Base-by-base conservation (phyloP, 2,888 invertebrate genomes). In the Chrysina gloriosa region DNA sequence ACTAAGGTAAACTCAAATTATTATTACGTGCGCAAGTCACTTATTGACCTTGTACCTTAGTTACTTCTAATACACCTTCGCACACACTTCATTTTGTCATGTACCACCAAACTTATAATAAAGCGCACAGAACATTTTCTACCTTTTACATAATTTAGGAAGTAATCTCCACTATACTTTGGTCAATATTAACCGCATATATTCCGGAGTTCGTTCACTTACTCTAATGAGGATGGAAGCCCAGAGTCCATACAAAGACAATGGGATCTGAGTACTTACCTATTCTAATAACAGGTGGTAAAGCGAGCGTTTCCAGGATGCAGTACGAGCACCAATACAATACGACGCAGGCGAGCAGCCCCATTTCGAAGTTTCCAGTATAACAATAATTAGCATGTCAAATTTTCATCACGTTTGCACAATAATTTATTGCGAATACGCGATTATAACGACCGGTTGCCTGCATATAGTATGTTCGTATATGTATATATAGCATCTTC, bases 221-320 rank as follows among this genome's bases (percentile, higher is more conserved):
- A 27, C 29, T 25, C 7, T 27, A 42, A 42, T 39, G 25, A 52
- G 25, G 11, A 14, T 7, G 27, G 11, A 42, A 58, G 7, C n/a
- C 27, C 29, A 29, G 9, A 27, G 23, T 7, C 42, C 14, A 16
- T n/a, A 42, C 27, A 23, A 36, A 3, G 42, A 42, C 16, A 61
- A 61, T 42, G 21, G 42, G 16, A 25, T 39, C 39, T 14, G 14
- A 29, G 34, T 34, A 78, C 85, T 85, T 78, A 89, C 89, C 89
- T 74, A 89, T 88, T 78, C 89, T 87, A 81, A 90, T 86, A 75
- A 90, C 89, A 48, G 90, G 89, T 69, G 89, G 87, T 65, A 89
- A 77, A 0, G 88, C 86, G 67, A 84, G 84, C 42, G 83, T 75
- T 68, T 73, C 77, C 16, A 77, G 61, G 16, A 75, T 72, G 73